These are phyloP conservation scores for Oscheius sp. DNA, from an alignment of 2,888 invertebrate species.

Conservation along the genomic window DNA sequence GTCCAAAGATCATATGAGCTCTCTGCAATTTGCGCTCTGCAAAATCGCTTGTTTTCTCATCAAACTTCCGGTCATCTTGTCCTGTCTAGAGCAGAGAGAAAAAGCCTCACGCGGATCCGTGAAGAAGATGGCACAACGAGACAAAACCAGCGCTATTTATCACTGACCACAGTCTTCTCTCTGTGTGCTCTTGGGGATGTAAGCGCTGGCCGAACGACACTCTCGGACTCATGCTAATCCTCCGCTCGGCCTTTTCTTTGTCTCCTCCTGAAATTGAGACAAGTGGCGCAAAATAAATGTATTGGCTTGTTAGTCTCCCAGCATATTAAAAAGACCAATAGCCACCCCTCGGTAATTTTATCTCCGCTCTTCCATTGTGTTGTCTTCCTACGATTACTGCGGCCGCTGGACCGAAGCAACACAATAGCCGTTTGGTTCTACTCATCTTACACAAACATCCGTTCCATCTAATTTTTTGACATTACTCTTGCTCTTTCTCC, in stretches of 20 bases:
- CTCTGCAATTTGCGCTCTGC: too few species aligned
- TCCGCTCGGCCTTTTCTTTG: background rate
- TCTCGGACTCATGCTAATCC: constrained; percentile 23
- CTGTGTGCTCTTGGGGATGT: constrained; percentile 21
- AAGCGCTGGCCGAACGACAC: constrained; percentile 12
- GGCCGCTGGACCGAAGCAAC: constrained; percentile 12
- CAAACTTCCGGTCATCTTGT: too few species aligned
- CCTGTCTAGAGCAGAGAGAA: too few species aligned
- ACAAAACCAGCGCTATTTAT: background rate
- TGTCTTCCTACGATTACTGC: constrained; percentile 7
- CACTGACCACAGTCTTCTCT: background rate
- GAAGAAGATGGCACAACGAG: too few species aligned
- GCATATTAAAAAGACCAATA: too few species aligned
- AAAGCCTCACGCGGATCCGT: too few species aligned
- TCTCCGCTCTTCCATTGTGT: constrained; percentile 2
- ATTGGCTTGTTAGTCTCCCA: background rate
- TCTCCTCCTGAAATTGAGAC: background rate
- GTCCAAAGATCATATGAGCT: too few species aligned
- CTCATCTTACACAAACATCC: background rate
- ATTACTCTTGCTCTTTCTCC: too few species aligned
- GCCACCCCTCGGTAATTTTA: background rate
- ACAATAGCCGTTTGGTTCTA: constrained; percentile 7
- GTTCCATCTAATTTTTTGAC: too few species aligned
- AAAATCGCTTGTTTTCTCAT: too few species aligned
- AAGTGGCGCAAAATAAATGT: background rate